These are phyloP conservation scores for Mormyrops boulengeri DNA, from an alignment of 2,797 vertebrate genomes.

Conservation along the genomic window DNA sequence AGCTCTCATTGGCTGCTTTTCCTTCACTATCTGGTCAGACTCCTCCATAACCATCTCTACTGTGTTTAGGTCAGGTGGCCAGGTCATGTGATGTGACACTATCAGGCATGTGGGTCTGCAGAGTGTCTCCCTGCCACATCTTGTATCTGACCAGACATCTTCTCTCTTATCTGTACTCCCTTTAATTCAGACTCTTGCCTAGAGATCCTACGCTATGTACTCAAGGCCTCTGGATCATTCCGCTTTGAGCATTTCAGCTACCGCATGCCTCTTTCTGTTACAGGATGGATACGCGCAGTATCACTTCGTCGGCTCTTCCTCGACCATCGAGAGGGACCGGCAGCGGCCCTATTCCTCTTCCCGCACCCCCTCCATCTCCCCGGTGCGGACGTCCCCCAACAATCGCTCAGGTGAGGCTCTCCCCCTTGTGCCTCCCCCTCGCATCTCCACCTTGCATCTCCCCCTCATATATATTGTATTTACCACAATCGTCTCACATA, in stretches of 20 bases:
- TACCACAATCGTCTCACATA: no score
- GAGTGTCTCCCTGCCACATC: background rate
- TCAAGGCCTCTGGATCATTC: background rate
- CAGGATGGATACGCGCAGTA: constrained; percentile 98
- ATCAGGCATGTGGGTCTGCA: background rate
- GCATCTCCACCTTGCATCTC: background rate
- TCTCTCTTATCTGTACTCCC: background rate
- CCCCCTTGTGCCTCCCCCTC: background rate
- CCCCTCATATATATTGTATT: no score
- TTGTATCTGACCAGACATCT: background rate
- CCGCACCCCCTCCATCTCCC: constrained; percentile 96
- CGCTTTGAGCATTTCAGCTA: background rate
- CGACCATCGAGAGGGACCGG: constrained; percentile 93
- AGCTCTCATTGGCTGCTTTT: background rate
- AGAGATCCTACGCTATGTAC: background rate
- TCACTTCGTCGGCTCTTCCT: constrained; percentile 96
- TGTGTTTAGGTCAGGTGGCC: background rate
- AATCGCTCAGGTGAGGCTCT: constrained; percentile 88
- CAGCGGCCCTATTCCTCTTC: constrained; percentile 97
- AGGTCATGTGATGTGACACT: background rate
- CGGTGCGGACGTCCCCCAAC: constrained; percentile 92
- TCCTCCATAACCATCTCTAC: background rate
- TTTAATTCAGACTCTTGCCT: background rate
- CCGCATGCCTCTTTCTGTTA: constrained; percentile 28
- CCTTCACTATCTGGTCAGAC: background rate